These are phyloP conservation scores for Lagria hirta DNA, from an alignment of 2,888 invertebrate genomes.

Conservation along the genomic window DNA sequence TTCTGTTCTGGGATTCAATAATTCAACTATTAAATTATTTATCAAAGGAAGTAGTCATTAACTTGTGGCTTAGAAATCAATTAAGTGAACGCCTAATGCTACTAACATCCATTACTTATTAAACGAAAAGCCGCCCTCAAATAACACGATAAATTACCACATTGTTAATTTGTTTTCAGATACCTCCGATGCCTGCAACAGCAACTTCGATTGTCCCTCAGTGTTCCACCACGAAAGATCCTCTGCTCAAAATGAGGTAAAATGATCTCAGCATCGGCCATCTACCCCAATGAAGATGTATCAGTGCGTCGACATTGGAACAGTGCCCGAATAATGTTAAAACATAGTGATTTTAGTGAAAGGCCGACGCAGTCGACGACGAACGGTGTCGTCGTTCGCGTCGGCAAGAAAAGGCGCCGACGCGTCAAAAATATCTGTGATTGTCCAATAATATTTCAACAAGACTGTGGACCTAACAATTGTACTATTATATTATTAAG, in stretches of 20 bases:
- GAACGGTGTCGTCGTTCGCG: not conserved
- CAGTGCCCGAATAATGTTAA: conserved; percentile 10
- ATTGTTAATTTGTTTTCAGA: conserved; percentile 9
- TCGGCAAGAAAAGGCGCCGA: conserved; percentile 5
- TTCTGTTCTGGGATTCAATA: too few relatives aligned
- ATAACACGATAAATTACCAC: not conserved
- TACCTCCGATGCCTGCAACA: conserved; percentile 6
- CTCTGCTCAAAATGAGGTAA: conserved; percentile 15
- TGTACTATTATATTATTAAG: conserved; percentile 30
- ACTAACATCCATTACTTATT: conserved; percentile 2
- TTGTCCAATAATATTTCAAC: conserved; percentile 36
- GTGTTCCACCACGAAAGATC: conserved; percentile 1
- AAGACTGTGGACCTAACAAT: conserved; percentile 32
- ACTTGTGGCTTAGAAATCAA: too few relatives aligned
- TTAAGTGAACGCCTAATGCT: too few relatives aligned
- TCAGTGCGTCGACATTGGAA: conserved; percentile 4
- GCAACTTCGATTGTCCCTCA: conserved; percentile 6
- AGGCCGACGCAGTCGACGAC: conserved; percentile 8
- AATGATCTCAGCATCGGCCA: conserved; percentile 15
- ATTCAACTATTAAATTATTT: too few relatives aligned
- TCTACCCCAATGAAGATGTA: conserved; percentile 1
- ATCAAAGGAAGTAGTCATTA: too few relatives aligned
- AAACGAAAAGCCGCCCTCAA: conserved; percentile 2
- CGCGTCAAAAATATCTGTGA: conserved; percentile 39
- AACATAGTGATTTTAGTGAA: conserved; percentile 6